Conservation (phyloP, 2,797 vertebrate genomes). For the Chelidonichthys spinosus region DNA sequence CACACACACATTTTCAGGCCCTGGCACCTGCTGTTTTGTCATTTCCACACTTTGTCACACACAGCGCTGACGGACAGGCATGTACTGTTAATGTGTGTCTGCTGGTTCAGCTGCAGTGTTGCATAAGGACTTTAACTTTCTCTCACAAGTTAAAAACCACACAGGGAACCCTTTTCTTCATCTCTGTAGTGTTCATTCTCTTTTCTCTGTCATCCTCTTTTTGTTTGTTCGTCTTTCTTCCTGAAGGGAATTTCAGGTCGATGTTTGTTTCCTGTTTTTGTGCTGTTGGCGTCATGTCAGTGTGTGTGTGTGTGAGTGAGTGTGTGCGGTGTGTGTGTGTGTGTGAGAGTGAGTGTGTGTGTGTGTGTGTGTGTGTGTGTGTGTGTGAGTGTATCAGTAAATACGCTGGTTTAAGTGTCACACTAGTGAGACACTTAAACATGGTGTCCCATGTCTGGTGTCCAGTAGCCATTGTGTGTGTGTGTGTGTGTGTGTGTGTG, state of each 20-base stretch:
- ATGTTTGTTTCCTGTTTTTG: slow-evolving; percentile 18
- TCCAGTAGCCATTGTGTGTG: slow-evolving; percentile 19
- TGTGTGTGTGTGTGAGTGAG: too few relatives aligned
- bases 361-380: slow-evolving; percentile 12
- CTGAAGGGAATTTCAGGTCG: neutral
- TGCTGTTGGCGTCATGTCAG: too few relatives aligned
- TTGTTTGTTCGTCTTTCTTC: neutral
- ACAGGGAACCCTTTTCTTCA: neutral
- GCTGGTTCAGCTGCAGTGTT: slow-evolving; percentile 27
- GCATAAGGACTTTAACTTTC: slow-evolving; percentile 13
- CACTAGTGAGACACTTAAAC: neutral
- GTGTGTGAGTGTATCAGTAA: too few relatives aligned
- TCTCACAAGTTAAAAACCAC: neutral
- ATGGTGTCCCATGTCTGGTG: slow-evolving; percentile 5
- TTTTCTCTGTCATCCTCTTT: neutral
- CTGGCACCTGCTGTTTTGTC: neutral
- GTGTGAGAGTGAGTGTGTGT: too few relatives aligned
- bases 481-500: slow-evolving; percentile 5
- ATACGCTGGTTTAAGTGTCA: too few relatives aligned
- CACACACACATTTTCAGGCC: neutral
- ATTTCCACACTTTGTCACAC: slow-evolving; percentile 11
- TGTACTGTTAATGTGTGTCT: slow-evolving; percentile 6
- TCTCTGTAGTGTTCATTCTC: neutral
- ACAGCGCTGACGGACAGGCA: too few relatives aligned
- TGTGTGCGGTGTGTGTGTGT: too few relatives aligned